Evolutionary conservation across 1,140 invertebrate genomes (phyloP).

Genomic region (Euglossa dilemma): DNA sequence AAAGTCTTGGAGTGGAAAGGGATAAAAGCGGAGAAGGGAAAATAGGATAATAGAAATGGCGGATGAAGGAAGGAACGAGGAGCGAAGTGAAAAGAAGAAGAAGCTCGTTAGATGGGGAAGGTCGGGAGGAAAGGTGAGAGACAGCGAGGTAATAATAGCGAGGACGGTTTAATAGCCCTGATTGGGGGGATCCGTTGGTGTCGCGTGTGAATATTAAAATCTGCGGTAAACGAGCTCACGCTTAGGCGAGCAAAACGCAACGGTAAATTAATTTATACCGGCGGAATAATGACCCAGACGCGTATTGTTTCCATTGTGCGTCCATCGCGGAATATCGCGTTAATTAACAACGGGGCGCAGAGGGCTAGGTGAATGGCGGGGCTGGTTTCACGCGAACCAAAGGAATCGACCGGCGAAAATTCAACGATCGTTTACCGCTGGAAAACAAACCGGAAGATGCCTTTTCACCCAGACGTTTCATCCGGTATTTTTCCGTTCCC

Average conservation of each 20-base stretch:
- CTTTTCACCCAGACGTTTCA: neutral
- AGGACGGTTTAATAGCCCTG: neutral
- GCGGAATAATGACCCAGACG: conserved; percentile 27
- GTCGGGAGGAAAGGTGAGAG: neutral
- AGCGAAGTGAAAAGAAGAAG: neutral
- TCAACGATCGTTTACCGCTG: neutral
- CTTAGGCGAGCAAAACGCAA: conserved; percentile 15
- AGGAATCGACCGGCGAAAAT: neutral
- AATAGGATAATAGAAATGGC: no score
- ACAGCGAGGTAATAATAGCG: neutral
- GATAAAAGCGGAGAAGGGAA: no score
- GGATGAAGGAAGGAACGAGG: no score
- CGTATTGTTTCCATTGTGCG: conserved; percentile 32
- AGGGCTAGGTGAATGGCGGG: neutral
- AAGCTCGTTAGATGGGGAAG: neutral
- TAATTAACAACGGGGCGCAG: conserved; percentile 31
- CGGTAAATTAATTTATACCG: conserved; percentile 29
- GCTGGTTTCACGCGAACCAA: neutral
- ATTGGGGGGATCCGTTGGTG: neutral
- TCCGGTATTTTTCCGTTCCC: no score
- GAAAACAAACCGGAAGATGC: neutral
- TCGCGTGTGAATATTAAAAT: conserved; percentile 22
- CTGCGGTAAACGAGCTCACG: neutral
- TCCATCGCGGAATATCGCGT: conserved; percentile 12
- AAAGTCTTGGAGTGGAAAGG: no score